Evolutionary conservation across 1,140 invertebrate genomes (phyloP).

Genomic region (Conopomorpha cramerella): DNA sequence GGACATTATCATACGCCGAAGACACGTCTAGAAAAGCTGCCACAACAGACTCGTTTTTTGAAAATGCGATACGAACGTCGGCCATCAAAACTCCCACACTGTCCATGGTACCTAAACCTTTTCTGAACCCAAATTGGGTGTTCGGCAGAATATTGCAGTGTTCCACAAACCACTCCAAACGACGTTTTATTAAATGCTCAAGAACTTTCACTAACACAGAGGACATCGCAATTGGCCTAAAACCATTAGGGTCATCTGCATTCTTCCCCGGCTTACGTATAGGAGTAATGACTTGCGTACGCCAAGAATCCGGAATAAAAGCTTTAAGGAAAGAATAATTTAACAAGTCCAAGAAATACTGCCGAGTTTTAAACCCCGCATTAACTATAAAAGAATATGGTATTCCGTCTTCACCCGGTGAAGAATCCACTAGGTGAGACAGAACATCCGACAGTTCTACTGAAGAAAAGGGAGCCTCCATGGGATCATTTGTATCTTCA

Average conservation of each 20-base stretch:
- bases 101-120: conserved; percentile 10
- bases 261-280: too few species aligned
- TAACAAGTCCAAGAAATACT: too few species aligned
- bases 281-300: too few species aligned
- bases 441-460: conserved; percentile 5
- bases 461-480: conserved; percentile 6
- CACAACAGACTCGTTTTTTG: conserved; percentile 4
- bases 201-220: conserved; percentile 5
- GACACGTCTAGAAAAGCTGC: conserved; percentile 10
- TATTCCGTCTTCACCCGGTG: conserved; percentile 7
- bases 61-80: conserved; percentile 8
- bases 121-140: conserved; percentile 12
- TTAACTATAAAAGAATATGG: conserved; percentile 8
- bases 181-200: conserved; percentile 8
- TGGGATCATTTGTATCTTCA: too few species aligned
- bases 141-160: conserved; percentile 6
- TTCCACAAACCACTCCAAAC: conserved; percentile 9
- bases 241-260: too few species aligned
- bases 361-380: too few species aligned
- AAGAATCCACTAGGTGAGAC: conserved; percentile 5
- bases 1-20: conserved; percentile 13
- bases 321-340: too few species aligned
- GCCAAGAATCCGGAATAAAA: too few species aligned
- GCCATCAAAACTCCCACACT: conserved; percentile 10
- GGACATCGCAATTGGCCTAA: too few species aligned